Evolutionary conservation across 2,113 vertebrate species (phyloP).

Genomic region (Anarrhichthys ocellatus): DNA sequence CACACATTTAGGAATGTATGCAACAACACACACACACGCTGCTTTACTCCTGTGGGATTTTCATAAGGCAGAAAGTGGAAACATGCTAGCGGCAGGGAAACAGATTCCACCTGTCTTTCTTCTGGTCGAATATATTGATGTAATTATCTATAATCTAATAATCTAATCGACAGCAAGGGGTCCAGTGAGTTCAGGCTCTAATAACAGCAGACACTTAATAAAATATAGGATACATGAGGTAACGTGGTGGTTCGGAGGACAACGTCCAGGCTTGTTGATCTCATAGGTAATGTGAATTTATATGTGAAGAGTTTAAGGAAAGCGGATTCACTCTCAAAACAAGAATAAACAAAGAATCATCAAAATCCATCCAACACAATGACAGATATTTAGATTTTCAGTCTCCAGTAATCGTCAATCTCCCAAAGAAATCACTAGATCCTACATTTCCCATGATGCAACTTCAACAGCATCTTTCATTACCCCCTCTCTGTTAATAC

Average conservation of each 20-base stretch:
- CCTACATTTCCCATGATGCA: neutral
- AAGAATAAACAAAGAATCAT: neutral
- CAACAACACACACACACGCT: neutral
- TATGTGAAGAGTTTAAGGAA: neutral
- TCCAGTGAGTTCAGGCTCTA: slow-evolving; percentile 11
- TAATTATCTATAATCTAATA: slow-evolving; percentile 59
- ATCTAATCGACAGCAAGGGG: slow-evolving; percentile 44
- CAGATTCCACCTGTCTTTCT: slow-evolving; percentile 29
- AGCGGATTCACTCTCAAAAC: neutral
- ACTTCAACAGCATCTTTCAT: neutral
- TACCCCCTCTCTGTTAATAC: neutral
- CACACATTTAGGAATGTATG: slow-evolving; percentile 20
- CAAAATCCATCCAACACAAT: neutral
- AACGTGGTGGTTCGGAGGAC: neutral
- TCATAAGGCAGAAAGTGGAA: slow-evolving; percentile 38
- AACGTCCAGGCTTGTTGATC: neutral
- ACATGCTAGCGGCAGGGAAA: slow-evolving; percentile 45
- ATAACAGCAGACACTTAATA: slow-evolving; percentile 5
- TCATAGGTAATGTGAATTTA: neutral
- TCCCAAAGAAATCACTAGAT: neutral
- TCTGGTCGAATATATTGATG: slow-evolving; percentile 37
- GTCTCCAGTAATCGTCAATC: neutral
- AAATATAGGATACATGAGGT: neutral
- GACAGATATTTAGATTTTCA: neutral
- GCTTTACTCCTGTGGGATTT: slow-evolving; percentile 32